These are phyloP conservation scores for Andrena marginata DNA, from an alignment of 2,888 invertebrate species.

Conservation along the genomic window DNA sequence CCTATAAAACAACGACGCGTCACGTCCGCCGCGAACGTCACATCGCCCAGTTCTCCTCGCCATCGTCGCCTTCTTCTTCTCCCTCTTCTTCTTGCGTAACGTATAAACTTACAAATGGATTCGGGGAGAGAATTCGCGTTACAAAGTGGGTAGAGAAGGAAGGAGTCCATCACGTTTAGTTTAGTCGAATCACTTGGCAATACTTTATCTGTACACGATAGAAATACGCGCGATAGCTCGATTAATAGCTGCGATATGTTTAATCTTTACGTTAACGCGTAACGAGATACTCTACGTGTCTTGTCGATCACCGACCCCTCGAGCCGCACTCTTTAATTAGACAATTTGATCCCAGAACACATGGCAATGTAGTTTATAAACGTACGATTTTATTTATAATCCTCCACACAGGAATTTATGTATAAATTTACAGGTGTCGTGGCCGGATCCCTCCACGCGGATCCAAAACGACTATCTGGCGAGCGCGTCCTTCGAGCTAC, in stretches of 20 bases:
- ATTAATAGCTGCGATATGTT: slow-evolving; percentile 65
- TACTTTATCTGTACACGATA: slow-evolving; percentile 27
- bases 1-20: slow-evolving; percentile 21
- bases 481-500: slow-evolving; percentile 8
- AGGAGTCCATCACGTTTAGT: slow-evolving; percentile 33
- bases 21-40: slow-evolving; percentile 14
- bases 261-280: slow-evolving; percentile 51
- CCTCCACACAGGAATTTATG: slow-evolving; percentile 57
- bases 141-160: slow-evolving; percentile 27
- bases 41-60: too few species aligned
- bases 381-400: slow-evolving; percentile 63
- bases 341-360: slow-evolving; percentile 81
- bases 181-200: slow-evolving; percentile 48
- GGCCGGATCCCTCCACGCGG: slow-evolving; percentile 14
- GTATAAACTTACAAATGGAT: slow-evolving; percentile 67
- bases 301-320: slow-evolving; percentile 57
- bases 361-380: slow-evolving; percentile 65
- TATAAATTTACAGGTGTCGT: slow-evolving; percentile 62
- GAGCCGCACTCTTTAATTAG: slow-evolving; percentile 63
- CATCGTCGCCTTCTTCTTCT: neutral
- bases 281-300: slow-evolving; percentile 59
- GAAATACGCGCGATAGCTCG: slow-evolving; percentile 46
- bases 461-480: slow-evolving; percentile 32
- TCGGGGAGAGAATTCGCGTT: slow-evolving; percentile 25
- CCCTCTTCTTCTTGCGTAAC: slow-evolving; percentile 21